Percentiles rank a stretch among this genome's conserved stretches.
Evolutionary conservation across 2,888 invertebrate genomes (phyloP).

Genomic region (Tetragonula carbonaria): DNA sequence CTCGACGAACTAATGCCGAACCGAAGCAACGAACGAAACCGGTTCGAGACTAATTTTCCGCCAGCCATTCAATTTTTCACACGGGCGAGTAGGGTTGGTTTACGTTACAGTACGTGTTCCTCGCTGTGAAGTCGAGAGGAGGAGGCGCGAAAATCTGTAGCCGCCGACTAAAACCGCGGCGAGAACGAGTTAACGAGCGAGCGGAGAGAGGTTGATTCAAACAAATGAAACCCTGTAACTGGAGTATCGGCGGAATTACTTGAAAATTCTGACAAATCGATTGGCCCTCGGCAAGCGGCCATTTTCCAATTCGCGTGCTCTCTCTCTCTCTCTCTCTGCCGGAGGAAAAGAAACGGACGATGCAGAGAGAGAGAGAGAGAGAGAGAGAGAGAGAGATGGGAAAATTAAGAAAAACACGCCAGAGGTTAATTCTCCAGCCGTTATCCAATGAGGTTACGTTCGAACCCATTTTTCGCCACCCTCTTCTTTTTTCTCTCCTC

Average conservation of each 20-base stretch:
- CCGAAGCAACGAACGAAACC: conserved; percentile 19
- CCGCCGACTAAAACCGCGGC: conserved; percentile 37
- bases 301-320: conserved; percentile 31
- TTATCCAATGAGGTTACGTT: background rate
- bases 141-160: conserved; percentile 52
- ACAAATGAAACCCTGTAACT: conserved; percentile 59
- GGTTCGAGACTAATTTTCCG: conserved; percentile 35
- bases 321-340: background rate
- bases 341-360: background rate
- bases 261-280: conserved; percentile 72
- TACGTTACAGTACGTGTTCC: too few species aligned
- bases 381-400: background rate
- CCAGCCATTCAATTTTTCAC: conserved; percentile 30
- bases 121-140: conserved; percentile 6
- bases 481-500: background rate
- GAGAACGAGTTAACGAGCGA: conserved; percentile 67
- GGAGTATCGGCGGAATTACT: conserved; percentile 54
- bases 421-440: conserved; percentile 39
- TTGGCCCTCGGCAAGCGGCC: conserved; percentile 47
- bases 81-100: too few species aligned
- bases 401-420: conserved; percentile 63
- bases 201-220: conserved; percentile 59
- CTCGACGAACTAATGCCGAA: conserved; percentile 2
- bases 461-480: background rate
- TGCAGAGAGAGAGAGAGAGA: too few species aligned